Base-by-base conservation (phyloP, 2,888 invertebrate genomes). In the Drosophila niveifrons region DNA sequence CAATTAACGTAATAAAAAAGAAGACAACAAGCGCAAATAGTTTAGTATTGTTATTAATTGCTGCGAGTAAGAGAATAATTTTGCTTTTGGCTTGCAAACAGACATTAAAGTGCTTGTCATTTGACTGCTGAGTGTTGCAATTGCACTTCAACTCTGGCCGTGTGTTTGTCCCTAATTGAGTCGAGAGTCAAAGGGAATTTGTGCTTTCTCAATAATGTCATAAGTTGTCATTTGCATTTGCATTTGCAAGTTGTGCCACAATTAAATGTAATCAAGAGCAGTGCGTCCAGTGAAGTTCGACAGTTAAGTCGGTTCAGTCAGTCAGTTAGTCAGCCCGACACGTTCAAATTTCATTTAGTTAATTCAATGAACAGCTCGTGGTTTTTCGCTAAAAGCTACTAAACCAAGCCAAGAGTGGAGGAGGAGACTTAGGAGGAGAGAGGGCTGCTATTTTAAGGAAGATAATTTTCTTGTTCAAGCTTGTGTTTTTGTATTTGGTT, bases 281-380 rank as follows among this genome's bases (percentile, higher is more conserved):
- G 47, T 46, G 29, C n/a, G n/a, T 23, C 23, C 23, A 23, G 6
- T 23, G 23, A 23, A 23, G 23, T 6, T 23, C 4, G 6, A 13
- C 50, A 31, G 46, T 56, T 69, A 53, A 46, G 73, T 62, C 61
- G 48, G 82, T 80, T 87, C 23, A 83, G 81, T 87, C 69, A 72
- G 69, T 62, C 39, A 52, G 58, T 70, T 57, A 48, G 61, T 58
- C 71, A 66, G 66, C 48, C 55, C 63, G 75, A 78, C 83, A 88
- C 75, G 88, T 88, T 83, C 80, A 71, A 88, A 82, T 83, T 88
- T 85, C 78, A 83, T 88, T 83, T 73, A 69, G 72, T 86, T 86
- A 88, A 88, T 85, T 78, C 83, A 72, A 78, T 75, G 69, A 72
- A 69, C 72, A 69, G 59, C 68, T 78, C 18, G 58, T 46, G 34